Conservation (phyloP, 2,888 invertebrate genomes). For the Crepidodera aurea region DNA sequence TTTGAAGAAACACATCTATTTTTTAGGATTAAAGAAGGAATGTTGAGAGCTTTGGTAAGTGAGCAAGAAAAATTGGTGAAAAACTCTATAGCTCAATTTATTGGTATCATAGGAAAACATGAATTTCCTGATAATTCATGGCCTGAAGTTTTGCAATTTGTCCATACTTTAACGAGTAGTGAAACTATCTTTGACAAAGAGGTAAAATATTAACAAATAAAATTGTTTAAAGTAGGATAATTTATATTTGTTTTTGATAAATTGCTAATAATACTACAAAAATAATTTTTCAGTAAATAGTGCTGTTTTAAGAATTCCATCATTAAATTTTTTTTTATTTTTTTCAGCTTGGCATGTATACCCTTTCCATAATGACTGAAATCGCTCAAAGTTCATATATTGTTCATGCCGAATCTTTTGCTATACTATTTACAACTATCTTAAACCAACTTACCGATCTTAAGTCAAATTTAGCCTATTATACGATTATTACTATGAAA, state of each 20-base stretch:
- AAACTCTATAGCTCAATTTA: slow-evolving; percentile 75
- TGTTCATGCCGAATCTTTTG: slow-evolving; percentile 70
- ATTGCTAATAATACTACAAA: too few species aligned
- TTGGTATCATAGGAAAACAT: slow-evolving; percentile 76
- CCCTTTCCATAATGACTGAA: slow-evolving; percentile 74
- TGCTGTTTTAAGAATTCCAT: too few species aligned
- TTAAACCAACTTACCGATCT: slow-evolving; percentile 62
- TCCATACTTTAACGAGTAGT: slow-evolving; percentile 67
- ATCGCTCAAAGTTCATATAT: slow-evolving; percentile 74
- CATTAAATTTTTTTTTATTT: not conserved
- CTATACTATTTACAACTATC: slow-evolving; percentile 64
- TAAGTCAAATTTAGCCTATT: slow-evolving; percentile 65
- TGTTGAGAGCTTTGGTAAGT: slow-evolving; percentile 68
- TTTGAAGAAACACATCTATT: too few species aligned
- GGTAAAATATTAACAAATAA: slow-evolving; percentile 61
- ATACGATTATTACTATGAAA: slow-evolving; percentile 71
- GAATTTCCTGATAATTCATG: slow-evolving; percentile 71
- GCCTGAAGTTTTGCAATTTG: slow-evolving; percentile 72
- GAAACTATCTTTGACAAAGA: slow-evolving; percentile 67
- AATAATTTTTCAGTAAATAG: too few species aligned
- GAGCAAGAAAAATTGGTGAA: slow-evolving; percentile 73
- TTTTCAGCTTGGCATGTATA: slow-evolving; percentile 71
- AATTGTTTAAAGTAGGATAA: too few species aligned
- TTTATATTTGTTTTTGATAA: too few species aligned
- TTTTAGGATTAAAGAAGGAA: slow-evolving; percentile 67